Base-by-base conservation (phyloP, 1,140 invertebrate species). In the Dendrolimus punctatus region DNA sequence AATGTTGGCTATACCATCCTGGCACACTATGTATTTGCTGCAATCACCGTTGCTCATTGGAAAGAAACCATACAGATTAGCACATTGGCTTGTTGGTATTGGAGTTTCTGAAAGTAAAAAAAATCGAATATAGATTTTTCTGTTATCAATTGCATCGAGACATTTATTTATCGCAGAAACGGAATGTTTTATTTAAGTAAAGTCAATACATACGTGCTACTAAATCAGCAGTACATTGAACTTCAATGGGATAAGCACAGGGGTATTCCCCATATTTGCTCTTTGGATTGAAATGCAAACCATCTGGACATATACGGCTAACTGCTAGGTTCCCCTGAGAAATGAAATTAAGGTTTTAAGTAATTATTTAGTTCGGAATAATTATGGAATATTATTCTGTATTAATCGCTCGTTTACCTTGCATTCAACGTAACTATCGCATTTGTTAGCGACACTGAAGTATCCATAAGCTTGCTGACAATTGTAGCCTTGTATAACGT, bases 1-100 rank as follows among this genome's bases (percentile, higher is more conserved):
- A 2, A 88, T 56, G 55, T 87, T 90, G 7, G 88, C 88, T 23
- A 78, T 74, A 6, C 95, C 95, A 40, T 91, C 89, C 0, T 91
- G 92, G 69, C 95, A 97, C 60, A 93, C 94, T 73, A 93, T 92
- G 71, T 95, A 97, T 70, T 93, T 89, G 6, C 94, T 93, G 69
- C 95, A 97, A 64, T 94, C 90, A 9, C 85, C 71, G 64, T 93
- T 91, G 5, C 49, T 47, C 4, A 93, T 91, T 51, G 91, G 88
- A 77, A 93, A 97, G 63, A 94, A 92, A 0, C 95, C 95, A 60
- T 92, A 95, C 64, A 93, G 91, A 72, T 93, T 92, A 0, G 95
- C 95, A 71, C 95, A 97, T 8, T 94, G 90, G 0, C 90, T 89
- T 0, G 91, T 92, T 1, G 93, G 87, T 59, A 90, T 87, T 5